Evolutionary conservation across 53 echinoderm and acorn worm species (phyloP), one percentile per base, ranked within the genome.

Genomic region (Patiria pectinifera): DNA sequence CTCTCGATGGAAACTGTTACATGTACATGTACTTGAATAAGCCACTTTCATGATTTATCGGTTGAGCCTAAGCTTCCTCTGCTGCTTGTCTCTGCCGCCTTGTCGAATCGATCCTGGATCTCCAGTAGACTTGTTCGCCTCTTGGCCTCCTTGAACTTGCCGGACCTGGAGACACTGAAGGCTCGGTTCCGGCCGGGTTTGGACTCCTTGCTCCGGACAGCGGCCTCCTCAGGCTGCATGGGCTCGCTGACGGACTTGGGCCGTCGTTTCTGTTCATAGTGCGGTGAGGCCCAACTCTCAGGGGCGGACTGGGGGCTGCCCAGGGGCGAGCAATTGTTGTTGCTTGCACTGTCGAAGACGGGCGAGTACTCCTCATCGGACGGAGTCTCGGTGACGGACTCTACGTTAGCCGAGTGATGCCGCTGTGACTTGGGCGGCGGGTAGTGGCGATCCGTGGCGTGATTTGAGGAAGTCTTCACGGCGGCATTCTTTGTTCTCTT

Each of bases 91-190:
- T 87, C 83, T 6, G 94, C 87, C 75, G 90, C 85, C 48, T 80
- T 83, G 48, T 94, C 94, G 74, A 94, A 94, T 49, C 94, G 71
- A 44, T 94, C 83, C 60, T 87, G 69, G 15, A 94, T 83, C 70
- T 94, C 94, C 5, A 87, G 81, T 9, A 94, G 48, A 75, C 91
- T 94, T 25, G 94, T 74, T 6, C 94, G 49, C 35, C 87, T 91
- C 66, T 91, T 87, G 23, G 90, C 66, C 62, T 94, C 94, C 92
- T 94, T 94, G 87, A 94, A 91, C 84, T 94, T 94, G 1, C 94
- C 94, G 48, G 94, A 94, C 46, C 94, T 91, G 22, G 94, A 94
- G 23, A 94, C 94, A 63, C 94, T 94, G 83, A 94, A 90, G 76
- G 91, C 91, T 69, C 91, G 83, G 76, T 94, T 94, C 76, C 62